Base-by-base conservation (phyloP, 2,797 vertebrate genomes). In the Malacoraja senta region DNA sequence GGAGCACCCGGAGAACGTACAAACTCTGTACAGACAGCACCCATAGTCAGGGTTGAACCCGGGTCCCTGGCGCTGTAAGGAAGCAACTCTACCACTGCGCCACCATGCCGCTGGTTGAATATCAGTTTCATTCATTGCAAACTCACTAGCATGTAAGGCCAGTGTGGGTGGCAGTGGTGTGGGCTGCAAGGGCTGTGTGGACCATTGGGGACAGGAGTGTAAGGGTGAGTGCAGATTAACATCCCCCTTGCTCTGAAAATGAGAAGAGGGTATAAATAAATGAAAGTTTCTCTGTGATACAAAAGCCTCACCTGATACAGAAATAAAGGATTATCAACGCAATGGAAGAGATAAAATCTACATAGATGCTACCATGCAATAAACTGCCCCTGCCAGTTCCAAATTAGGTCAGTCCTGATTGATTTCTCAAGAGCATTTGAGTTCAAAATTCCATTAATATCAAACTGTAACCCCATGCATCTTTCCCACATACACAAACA, bases 391-490 rank as follows among this genome's bases (percentile, higher is more conserved):
- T 72, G 38, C 2, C 35, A 44, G 21, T 26, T 71, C 35, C 68
- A 91, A 72, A 44, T 71, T 35, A 29, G 90, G 90, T 92, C 71
- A 92, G 71, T 17, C 21, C 44, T 74, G 90, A 76, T 76, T n/a
- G 71, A 92, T 76, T 92, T 19, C 71, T 76, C 90, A 92, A 92
- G 90, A 71, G 71, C 26, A 58, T 72, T 29, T 74, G 26, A 74
- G 65, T 72, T 91, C 38, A 91, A 8, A 38, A 72, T 91, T 26
- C 71, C 90, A 91, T 76, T 92, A 76, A 76, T 92, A 44, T 92
- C 38, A 58, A 24, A 72, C n/a, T 10, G 19, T 72, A 26, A 53
- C 24, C 72, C 71, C 72, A 71, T n/a, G 24, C 1, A 44, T 35
- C 26, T 26, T 71, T 58, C 71, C 26, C 84, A 88, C 63, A 35